A percentile compares a stretch with the other conserved stretches of the same genome.
Conservation (phyloP, 2,888 invertebrate genomes). For the Napeogenes sylphis region DNA sequence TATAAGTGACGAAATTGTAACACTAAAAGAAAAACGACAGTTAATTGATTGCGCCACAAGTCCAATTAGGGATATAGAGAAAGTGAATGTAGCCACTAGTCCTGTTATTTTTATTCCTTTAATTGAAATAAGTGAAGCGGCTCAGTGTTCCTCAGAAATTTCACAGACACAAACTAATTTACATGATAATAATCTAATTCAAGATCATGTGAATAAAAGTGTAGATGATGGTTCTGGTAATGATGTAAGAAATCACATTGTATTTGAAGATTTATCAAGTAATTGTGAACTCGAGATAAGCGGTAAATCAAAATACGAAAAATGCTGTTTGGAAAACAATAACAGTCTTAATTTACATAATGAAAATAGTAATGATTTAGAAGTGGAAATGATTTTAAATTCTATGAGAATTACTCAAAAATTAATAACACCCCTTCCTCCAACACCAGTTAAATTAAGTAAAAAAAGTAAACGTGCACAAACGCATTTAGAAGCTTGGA, state of each 20-base stretch:
- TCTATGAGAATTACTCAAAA: constrained; percentile 46
- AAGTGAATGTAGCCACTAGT: constrained; percentile 26
- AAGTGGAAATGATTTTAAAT: constrained; percentile 57
- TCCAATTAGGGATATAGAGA: constrained; percentile 25
- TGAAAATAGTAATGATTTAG: constrained; percentile 43
- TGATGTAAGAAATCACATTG: constrained; percentile 13
- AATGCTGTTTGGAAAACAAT: constrained; percentile 47
- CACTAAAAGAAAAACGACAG: constrained; percentile 34
- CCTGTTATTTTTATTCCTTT: constrained; percentile 12
- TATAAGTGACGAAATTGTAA: constrained; percentile 33
- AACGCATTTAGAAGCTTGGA: constrained; percentile 10
- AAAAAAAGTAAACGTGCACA: constrained; percentile 13
- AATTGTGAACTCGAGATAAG: constrained; percentile 30
- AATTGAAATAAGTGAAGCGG: constrained; percentile 5
- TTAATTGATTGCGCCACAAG: constrained; percentile 33
- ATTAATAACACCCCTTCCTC: constrained; percentile 56
- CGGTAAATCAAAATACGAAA: constrained; percentile 35
- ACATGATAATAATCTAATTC: background rate
- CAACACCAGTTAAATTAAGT: constrained; percentile 41
- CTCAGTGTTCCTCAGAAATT: background rate
- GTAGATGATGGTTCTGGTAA: background rate
- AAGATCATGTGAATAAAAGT: background rate
- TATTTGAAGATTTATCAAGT: constrained; percentile 22
- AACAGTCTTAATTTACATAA: constrained; percentile 41
- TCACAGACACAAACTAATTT: background rate